Evolutionary conservation across 2,888 invertebrate genomes (phyloP).

Genomic region (Empis livida): DNA sequence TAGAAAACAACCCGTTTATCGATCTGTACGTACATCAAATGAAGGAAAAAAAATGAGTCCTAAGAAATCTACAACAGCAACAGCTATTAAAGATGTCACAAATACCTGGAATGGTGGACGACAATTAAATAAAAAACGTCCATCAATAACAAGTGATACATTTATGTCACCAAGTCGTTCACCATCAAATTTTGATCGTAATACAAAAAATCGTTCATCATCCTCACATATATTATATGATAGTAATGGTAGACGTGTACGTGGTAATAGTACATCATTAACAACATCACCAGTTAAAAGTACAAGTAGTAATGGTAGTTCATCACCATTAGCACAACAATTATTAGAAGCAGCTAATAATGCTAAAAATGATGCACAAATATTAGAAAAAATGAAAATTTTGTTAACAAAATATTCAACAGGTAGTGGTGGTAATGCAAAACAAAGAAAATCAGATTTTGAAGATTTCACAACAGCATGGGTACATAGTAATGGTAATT

Average conservation of each 20-base stretch:
- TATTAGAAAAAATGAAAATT: constrained; percentile 62
- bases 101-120: constrained; percentile 64
- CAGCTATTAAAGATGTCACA: constrained; percentile 40
- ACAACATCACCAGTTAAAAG: constrained; percentile 43
- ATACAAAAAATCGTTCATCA: constrained; percentile 34
- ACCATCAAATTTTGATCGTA: constrained; percentile 40
- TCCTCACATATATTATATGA: constrained; percentile 36
- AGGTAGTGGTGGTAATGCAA: background rate
- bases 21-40: constrained; percentile 37
- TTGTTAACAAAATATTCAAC: constrained; percentile 45
- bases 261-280: constrained; percentile 28
- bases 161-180: constrained; percentile 37
- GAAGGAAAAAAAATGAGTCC: constrained; percentile 6
- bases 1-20: constrained; percentile 31
- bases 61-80: constrained; percentile 25
- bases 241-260: constrained; percentile 38
- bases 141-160: constrained; percentile 48
- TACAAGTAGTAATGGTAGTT: constrained; percentile 44
- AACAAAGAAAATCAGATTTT: constrained; percentile 39
- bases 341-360: constrained; percentile 56
- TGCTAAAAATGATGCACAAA: constrained; percentile 58
- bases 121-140: constrained; percentile 33
- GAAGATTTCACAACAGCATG: constrained; percentile 56
- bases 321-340: constrained; percentile 54
- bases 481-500: constrained; percentile 57